phyloP scores from a whole-genome alignment of 2,888 invertebrate species.

The Cheilosia vernalis region DNA sequence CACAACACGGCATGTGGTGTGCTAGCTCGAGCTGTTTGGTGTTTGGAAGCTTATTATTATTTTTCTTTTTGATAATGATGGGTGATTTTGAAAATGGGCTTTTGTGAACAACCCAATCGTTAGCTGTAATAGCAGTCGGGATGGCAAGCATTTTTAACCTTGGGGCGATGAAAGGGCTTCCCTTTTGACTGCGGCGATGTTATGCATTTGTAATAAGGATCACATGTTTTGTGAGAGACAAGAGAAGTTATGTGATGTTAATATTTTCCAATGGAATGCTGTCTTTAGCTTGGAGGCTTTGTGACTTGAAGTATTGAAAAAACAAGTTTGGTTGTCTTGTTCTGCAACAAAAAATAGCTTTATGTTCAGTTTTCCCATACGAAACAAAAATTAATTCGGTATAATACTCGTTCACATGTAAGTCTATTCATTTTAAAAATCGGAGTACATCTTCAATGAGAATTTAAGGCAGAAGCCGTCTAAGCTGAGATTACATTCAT shows the following conservation, averaged over 20 bases:
- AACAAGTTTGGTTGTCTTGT: too few relatives aligned
- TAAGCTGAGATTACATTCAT: too few relatives aligned
- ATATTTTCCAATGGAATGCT: not conserved
- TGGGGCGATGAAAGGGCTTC: constrained; percentile 6
- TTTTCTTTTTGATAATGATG: constrained; percentile 37
- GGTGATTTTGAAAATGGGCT: constrained; percentile 48
- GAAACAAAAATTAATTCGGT: too few relatives aligned
- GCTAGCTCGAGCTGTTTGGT: constrained; percentile 11
- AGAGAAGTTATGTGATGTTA: not conserved
- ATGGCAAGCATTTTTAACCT: constrained; percentile 47
- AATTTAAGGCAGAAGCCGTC: too few relatives aligned
- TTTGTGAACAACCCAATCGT: constrained; percentile 30
- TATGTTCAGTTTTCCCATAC: too few relatives aligned
- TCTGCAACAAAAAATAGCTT: too few relatives aligned
- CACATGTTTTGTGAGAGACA: not conserved
- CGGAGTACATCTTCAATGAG: too few relatives aligned
- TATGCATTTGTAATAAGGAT: constrained; percentile 18
- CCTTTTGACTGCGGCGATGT: constrained; percentile 8
- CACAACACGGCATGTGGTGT: constrained; percentile 27
- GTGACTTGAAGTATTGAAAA: too few relatives aligned
- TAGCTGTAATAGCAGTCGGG: not conserved
- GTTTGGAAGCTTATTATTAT: constrained; percentile 10
- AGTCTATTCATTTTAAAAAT: too few relatives aligned
- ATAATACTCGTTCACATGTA: too few relatives aligned
- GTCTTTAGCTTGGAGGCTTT: not conserved